Conservation (phyloP, 2,113 vertebrate genomes). For the Ursus arctos region DNA sequence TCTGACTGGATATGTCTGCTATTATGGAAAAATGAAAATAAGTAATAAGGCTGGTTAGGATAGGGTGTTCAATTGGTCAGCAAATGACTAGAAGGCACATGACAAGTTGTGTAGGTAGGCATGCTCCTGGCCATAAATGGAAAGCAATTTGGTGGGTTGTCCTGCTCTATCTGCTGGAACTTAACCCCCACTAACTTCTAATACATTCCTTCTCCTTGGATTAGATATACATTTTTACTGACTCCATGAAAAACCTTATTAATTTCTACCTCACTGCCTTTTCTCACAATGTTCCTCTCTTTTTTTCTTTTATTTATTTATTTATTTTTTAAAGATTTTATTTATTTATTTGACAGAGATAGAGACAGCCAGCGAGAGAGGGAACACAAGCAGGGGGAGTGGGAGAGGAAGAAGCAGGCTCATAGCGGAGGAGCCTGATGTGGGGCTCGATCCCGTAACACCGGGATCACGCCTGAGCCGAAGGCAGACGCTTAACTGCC, state of each 20-base stretch:
- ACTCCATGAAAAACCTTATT: background rate
- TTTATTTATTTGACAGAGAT: too few species aligned
- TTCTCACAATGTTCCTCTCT: background rate
- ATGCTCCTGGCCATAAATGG: background rate
- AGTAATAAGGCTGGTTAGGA: background rate
- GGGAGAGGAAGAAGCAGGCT: too few species aligned
- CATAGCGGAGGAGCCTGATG: too few species aligned
- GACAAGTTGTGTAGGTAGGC: background rate
- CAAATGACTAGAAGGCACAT: background rate
- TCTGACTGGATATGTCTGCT: background rate
- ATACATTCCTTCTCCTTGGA: background rate
- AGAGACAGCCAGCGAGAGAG: too few species aligned
- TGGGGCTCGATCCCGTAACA: too few species aligned
- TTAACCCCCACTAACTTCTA: background rate
- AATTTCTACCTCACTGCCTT: background rate
- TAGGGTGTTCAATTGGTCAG: background rate
- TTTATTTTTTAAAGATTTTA: too few species aligned
- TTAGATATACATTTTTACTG: background rate
- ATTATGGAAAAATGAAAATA: background rate
- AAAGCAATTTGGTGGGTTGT: background rate
- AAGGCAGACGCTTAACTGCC: too few species aligned
- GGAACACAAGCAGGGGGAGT: too few species aligned
- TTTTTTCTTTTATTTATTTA: too few species aligned
- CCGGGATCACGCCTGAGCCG: too few species aligned
- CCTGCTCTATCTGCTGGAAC: background rate